Conservation (phyloP, 2,888 invertebrate genomes). For the Leucoptera coffeella region DNA sequence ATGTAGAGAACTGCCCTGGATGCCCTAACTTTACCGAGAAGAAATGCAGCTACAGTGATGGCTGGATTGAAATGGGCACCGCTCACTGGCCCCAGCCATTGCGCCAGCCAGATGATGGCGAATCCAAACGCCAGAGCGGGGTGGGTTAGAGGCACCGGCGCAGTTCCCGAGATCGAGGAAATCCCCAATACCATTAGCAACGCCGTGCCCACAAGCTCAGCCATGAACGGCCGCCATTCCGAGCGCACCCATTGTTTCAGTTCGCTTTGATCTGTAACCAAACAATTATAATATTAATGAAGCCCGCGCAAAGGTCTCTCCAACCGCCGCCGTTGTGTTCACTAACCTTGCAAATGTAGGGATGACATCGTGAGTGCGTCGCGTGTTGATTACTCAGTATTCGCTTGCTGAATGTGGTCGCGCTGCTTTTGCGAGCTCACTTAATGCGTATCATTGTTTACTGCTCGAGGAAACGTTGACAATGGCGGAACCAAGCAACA, state of each 20-base stretch:
- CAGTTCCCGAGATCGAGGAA: conserved; percentile 14
- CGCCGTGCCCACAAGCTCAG: conserved; percentile 27
- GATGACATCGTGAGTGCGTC: too few species aligned
- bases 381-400: too few species aligned
- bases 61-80: conserved; percentile 77
- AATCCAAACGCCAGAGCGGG: conserved; percentile 31
- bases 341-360: too few species aligned
- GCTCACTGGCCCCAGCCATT: conserved; percentile 62
- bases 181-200: conserved; percentile 31
- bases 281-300: too few species aligned
- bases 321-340: too few species aligned
- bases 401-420: too few species aligned
- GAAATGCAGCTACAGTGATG: conserved; percentile 61
- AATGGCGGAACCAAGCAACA: too few species aligned
- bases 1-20: conserved; percentile 19
- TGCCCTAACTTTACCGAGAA: conserved; percentile 41
- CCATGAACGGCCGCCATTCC: conserved; percentile 30
- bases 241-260: conserved; percentile 17
- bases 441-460: too few species aligned
- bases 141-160: conserved; percentile 13
- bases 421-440: too few species aligned
- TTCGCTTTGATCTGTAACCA: too few species aligned
- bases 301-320: too few species aligned
- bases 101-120: conserved; percentile 15
- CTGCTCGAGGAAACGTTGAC: too few species aligned